phyloP scores from a whole-genome alignment of 2,888 invertebrate species.

The Andrena praecox region DNA sequence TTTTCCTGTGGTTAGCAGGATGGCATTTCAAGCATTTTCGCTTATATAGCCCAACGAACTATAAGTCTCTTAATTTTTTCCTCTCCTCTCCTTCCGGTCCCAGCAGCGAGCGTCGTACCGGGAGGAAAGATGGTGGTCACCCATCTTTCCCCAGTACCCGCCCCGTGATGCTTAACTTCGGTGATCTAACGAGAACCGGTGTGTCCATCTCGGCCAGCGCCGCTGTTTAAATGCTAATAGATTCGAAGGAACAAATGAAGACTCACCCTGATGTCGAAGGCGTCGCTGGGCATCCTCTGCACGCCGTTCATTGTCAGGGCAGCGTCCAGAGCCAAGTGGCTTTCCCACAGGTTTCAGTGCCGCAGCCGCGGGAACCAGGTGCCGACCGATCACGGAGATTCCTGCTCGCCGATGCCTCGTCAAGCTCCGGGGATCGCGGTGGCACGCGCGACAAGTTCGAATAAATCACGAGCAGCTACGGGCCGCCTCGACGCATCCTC shows the following conservation, averaged over 20 bases:
- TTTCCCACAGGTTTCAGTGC: constrained; percentile 11
- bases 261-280: constrained; percentile 76
- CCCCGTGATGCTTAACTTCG: no score
- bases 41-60: no score
- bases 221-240: no score
- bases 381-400: not conserved
- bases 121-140: no score
- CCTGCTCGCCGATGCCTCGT: not conserved
- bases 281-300: constrained; percentile 73
- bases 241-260: not conserved
- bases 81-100: no score
- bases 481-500: constrained; percentile 36
- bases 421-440: constrained; percentile 17
- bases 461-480: constrained; percentile 21
- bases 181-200: no score
- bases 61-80: no score
- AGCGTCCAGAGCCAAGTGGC: not conserved
- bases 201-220: no score
- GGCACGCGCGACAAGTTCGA: constrained; percentile 27
- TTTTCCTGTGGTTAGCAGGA: no score
- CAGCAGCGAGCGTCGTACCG: no score
- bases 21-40: no score
- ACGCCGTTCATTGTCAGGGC: constrained; percentile 79
- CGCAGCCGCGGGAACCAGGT: not conserved
- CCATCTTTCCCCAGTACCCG: no score